These are phyloP conservation scores for Microcebus ravelobensis DNA, from an alignment of 2,113 vertebrate species.

Conservation along the genomic window DNA sequence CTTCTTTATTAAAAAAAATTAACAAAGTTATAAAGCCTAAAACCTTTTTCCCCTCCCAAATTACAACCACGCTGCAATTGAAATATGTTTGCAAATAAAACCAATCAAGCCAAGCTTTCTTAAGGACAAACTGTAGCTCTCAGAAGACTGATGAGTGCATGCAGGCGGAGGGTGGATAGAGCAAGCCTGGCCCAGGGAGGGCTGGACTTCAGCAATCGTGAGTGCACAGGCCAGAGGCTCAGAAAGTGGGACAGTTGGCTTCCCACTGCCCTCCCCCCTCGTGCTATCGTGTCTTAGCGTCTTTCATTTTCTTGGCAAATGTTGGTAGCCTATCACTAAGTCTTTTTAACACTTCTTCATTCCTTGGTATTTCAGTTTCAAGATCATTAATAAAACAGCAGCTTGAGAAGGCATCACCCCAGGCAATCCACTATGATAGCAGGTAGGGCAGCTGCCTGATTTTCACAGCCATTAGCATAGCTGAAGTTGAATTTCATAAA, in stretches of 20 bases:
- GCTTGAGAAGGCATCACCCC: conserved; percentile 82
- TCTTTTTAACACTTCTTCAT: conserved; percentile 84
- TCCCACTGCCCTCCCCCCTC: conserved; percentile 76
- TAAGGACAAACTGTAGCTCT: background rate
- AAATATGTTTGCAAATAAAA: conserved; percentile 60
- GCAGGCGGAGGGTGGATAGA: background rate
- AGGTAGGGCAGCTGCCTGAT: conserved; percentile 76
- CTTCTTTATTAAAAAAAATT: conserved; percentile 59
- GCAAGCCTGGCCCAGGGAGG: background rate
- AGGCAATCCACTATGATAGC: conserved; percentile 74
- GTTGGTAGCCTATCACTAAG: conserved; percentile 82
- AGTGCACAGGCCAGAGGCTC: conserved; percentile 80
- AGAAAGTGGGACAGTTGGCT: conserved; percentile 79
- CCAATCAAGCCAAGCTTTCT: background rate
- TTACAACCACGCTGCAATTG: background rate
- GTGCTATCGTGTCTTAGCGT: conserved; percentile 77
- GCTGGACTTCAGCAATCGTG: conserved; percentile 38
- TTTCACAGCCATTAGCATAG: conserved; percentile 75
- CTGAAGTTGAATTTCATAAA: conserved; percentile 79
- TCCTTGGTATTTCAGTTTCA: conserved; percentile 84
- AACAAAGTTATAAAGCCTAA: conserved; percentile 45
- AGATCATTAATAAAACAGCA: conserved; percentile 88
- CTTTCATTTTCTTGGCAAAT: conserved; percentile 86
- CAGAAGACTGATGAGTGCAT: background rate
- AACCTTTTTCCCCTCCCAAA: conserved; percentile 8